A percentile compares a stretch with the other conserved stretches of the same genome.
Evolutionary conservation across 2,797 vertebrate genomes (phyloP).

Genomic region (Eleutherodactylus coqui): DNA sequence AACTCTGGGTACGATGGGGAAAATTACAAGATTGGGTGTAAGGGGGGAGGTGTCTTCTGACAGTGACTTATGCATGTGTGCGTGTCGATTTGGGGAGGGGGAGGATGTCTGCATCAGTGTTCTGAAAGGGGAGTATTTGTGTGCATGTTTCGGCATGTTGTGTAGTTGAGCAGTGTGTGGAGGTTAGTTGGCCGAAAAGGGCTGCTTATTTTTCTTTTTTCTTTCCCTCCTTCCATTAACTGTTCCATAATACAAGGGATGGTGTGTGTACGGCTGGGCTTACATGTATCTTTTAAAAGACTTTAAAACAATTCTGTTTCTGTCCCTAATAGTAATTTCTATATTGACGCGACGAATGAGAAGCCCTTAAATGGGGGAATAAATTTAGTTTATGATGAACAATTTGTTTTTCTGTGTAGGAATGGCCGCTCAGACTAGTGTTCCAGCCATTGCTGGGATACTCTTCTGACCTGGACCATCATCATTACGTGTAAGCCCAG

Average conservation of each 20-base stretch:
- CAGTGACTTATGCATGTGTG: background rate
- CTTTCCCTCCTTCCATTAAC: background rate
- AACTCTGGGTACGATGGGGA: no score
- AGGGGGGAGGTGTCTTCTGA: background rate
- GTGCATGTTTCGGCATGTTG: background rate
- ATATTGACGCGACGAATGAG: background rate
- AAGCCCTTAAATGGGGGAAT: background rate
- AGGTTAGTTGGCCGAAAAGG: no score
- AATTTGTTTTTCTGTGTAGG: background rate
- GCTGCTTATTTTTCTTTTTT: background rate
- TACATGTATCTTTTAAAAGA: background rate
- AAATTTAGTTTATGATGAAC: background rate
- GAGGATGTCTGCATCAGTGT: background rate
- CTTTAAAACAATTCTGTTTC: background rate
- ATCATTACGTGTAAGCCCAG: background rate
- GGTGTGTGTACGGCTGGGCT: background rate
- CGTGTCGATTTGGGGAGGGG: background rate
- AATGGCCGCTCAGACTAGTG: background rate
- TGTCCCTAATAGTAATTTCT: background rate
- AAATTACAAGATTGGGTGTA: no score
- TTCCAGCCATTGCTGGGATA: background rate
- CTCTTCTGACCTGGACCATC: background rate
- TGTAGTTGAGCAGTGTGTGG: background rate
- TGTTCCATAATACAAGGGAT: background rate
- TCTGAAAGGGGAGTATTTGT: background rate